phyloP scores from a whole-genome alignment of 2,888 invertebrate genomes.

The Drosophila mercatorum region DNA sequence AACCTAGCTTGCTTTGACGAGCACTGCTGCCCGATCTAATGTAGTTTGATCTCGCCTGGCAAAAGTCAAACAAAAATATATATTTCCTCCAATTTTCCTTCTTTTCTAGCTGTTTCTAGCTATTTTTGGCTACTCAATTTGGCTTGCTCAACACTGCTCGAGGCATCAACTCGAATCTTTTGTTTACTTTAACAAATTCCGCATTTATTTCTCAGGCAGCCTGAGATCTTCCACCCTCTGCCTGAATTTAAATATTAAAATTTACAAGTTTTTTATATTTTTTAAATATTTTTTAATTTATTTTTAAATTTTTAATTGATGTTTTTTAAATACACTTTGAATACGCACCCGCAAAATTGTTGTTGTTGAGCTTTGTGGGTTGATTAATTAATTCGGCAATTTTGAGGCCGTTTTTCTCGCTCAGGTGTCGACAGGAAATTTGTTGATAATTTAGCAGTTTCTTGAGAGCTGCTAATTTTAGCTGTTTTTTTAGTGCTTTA shows the following conservation, averaged over 20 bases:
- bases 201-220: slow-evolving; percentile 24
- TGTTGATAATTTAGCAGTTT: slow-evolving; percentile 18
- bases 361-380: slow-evolving; percentile 80
- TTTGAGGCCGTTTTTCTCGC: slow-evolving; percentile 68
- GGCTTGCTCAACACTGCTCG: too few species aligned
- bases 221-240: neutral
- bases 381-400: slow-evolving; percentile 81
- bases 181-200: slow-evolving; percentile 49
- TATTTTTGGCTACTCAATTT: neutral
- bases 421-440: slow-evolving; percentile 10
- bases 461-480: slow-evolving; percentile 28
- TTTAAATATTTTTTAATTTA: neutral
- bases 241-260: neutral
- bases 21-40: too few species aligned
- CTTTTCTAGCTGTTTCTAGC: too few species aligned
- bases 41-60: too few species aligned
- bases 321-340: too few species aligned
- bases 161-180: slow-evolving; percentile 10
- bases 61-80: too few species aligned
- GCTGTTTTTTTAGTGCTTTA: neutral
- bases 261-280: neutral
- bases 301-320: neutral
- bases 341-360: slow-evolving; percentile 77
- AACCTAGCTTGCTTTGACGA: too few species aligned
- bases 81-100: too few species aligned